These are phyloP conservation scores for Bruchidius siliquastri DNA, from an alignment of 2,888 invertebrate genomes.

Conservation along the genomic window DNA sequence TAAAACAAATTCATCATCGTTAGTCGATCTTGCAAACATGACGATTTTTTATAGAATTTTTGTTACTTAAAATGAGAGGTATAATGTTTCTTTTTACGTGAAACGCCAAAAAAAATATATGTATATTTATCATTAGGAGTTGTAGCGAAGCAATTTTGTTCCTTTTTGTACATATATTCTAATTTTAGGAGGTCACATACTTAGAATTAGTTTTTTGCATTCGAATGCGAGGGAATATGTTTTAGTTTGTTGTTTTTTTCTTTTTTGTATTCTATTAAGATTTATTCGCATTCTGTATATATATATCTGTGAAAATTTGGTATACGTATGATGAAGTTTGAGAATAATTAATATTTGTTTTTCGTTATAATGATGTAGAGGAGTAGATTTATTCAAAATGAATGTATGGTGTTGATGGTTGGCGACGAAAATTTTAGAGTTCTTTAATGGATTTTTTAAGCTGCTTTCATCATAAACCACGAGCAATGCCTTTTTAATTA, in stretches of 20 bases:
- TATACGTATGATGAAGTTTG: conserved; percentile 50
- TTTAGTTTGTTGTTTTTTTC: conserved; percentile 33
- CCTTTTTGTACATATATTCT: conserved; percentile 45
- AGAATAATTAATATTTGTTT: conserved; percentile 46
- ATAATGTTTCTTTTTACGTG: conserved; percentile 45
- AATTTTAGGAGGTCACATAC: conserved; percentile 13
- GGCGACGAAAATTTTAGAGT: not conserved
- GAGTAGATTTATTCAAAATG: conserved; percentile 12
- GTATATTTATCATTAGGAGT: conserved; percentile 44
- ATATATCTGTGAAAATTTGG: conserved; percentile 42
- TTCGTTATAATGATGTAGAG: conserved; percentile 38
- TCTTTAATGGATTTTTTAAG: not conserved
- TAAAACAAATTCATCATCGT: not conserved
- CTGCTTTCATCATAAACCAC: not conserved
- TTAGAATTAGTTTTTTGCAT: conserved; percentile 22
- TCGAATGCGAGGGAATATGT: conserved; percentile 22
- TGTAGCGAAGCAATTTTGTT: conserved; percentile 46
- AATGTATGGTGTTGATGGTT: not conserved
- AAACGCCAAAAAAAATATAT: conserved; percentile 47
- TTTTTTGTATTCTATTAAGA: conserved; percentile 33
- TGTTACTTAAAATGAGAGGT: conserved; percentile 45
- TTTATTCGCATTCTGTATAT: conserved; percentile 35
- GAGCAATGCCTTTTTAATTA: no score
- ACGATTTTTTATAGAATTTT: conserved; percentile 38
- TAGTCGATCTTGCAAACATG: conserved; percentile 27